phyloP scores from a whole-genome alignment of 92 coral and sea anemone species.

The Palythoa grandis region DNA sequence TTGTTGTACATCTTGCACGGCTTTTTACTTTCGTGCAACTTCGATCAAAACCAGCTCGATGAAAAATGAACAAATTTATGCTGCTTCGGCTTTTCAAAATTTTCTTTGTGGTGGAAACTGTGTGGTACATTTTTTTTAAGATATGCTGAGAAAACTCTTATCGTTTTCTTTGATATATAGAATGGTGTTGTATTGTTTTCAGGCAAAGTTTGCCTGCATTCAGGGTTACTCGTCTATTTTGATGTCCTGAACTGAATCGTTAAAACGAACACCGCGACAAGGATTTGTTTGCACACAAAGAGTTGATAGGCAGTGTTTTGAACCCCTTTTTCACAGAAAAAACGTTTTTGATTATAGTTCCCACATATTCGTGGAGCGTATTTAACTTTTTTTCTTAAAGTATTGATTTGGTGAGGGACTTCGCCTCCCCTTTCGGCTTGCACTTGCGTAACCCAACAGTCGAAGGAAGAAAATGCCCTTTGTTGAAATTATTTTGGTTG shows the following conservation, averaged over 20 bases:
- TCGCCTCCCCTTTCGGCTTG: background rate
- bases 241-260: constrained; percentile 38
- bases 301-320: background rate
- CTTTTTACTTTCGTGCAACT: constrained; percentile 35
- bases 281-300: constrained; percentile 1
- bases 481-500: constrained; percentile 19
- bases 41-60: constrained; percentile 15
- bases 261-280: background rate
- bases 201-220: background rate
- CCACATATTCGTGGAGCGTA: background rate
- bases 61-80: constrained; percentile 42
- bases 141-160: background rate
- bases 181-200: background rate
- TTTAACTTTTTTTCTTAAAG: background rate
- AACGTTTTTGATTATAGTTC: background rate
- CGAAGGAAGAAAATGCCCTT: constrained; percentile 8
- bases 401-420: background rate
- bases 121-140: background rate
- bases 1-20: background rate
- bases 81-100: constrained; percentile 35
- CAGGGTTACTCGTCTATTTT: background rate
- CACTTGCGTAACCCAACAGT: constrained; percentile 35
- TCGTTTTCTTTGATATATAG: background rate
- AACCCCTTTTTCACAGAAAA: background rate
- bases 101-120: constrained; percentile 1